phyloP scores from a whole-genome alignment of 92 coral and sea anemone species.

The Zoanthus gigantus region DNA sequence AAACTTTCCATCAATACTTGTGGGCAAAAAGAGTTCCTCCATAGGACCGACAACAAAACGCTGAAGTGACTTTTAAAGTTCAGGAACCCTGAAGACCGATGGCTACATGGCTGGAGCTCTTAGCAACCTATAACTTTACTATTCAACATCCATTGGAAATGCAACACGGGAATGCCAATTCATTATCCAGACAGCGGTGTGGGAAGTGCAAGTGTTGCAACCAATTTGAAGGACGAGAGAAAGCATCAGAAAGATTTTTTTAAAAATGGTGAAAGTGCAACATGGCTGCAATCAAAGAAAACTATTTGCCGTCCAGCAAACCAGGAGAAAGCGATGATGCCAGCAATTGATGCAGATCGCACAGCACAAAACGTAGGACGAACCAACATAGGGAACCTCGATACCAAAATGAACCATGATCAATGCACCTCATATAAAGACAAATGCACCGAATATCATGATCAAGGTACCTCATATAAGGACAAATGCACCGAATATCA shows the following conservation, averaged over 20 bases:
- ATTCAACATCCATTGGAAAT: constrained; percentile 27
- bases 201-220: constrained; percentile 35
- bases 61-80: not conserved
- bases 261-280: not conserved
- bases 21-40: not conserved
- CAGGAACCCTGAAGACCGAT: constrained; percentile 2
- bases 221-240: not conserved
- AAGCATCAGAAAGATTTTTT: not conserved
- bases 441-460: no score
- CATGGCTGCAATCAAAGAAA: not conserved
- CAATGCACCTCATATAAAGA: no score
- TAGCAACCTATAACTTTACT: constrained; percentile 30
- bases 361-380: not conserved
- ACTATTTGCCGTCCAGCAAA: not conserved
- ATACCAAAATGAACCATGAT: not conserved
- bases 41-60: not conserved
- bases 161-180: constrained; percentile 35
- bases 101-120: constrained; percentile 46
- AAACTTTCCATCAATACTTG: not conserved
- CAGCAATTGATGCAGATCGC: not conserved
- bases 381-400: not conserved
- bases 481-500: no score
- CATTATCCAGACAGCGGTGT: constrained; percentile 36
- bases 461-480: no score
- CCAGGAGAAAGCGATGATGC: not conserved